phyloP scores from a whole-genome alignment of 2,113 vertebrate genomes.

The Rhinolophus sinicus region DNA sequence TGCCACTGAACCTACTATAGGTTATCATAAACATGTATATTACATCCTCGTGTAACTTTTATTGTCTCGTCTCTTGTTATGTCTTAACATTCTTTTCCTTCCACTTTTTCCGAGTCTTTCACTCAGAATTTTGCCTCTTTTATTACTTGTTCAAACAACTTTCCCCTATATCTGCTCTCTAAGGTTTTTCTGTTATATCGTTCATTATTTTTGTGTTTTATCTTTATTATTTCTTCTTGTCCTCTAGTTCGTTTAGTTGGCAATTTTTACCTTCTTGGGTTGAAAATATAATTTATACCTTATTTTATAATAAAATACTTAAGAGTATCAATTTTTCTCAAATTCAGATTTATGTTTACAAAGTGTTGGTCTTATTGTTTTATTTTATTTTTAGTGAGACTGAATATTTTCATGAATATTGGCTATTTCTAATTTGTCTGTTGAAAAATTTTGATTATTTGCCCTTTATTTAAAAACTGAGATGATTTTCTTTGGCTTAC shows the following conservation, averaged over 20 bases:
- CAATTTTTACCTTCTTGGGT: background rate
- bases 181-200: background rate
- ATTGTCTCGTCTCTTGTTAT: background rate
- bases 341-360: background rate
- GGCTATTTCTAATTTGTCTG: background rate
- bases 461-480: background rate
- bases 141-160: background rate
- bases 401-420: background rate
- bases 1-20: background rate
- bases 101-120: background rate
- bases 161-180: background rate
- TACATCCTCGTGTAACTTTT: background rate
- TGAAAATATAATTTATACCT: background rate
- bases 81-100: background rate
- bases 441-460: constrained; percentile 9
- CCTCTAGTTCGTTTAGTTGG: background rate
- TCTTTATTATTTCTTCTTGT: background rate
- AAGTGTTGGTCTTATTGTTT: background rate
- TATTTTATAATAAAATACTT: background rate
- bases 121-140: background rate
- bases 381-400: background rate
- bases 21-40: background rate
- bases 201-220: background rate
- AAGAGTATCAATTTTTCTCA: background rate
- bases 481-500: background rate